Base-by-base conservation (phyloP, 1,140 invertebrate genomes). In the Caenorhabditis briggsae region DNA sequence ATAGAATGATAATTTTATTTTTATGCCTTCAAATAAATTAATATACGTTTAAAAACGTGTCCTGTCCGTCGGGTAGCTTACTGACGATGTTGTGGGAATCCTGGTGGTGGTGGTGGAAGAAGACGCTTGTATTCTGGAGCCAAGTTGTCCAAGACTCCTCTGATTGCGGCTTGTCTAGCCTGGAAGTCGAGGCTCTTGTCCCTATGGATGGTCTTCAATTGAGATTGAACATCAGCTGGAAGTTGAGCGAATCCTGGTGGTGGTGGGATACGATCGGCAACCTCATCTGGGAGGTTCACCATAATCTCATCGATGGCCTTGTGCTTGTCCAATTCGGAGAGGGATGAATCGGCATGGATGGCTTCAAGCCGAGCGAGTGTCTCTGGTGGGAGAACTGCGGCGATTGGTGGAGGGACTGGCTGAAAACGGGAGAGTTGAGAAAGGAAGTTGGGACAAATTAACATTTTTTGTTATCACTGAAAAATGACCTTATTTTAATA, bases 211-310 rank as follows among this genome's bases (percentile, higher is more conserved):
- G 53, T 20, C 56, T 87, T 87, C 82, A 87, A 59, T 55, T 87
- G 65, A 46, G 82, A 53, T 25, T 87, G 86, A 85, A 87, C 64
- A 14, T 87, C 86, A n/a, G 82, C 86, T 50, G 86, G 86, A 25
- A 87, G 82, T 41, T 87, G 82, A 55, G 53, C 12, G 48, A 87
- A 87, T 33, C 86, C 86, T 50, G 86, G 86, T 46, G 86, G 86
- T 59, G 86, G 55, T 20, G 86, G 86, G 23, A 87, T 70, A 53
- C 83, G 82, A 1, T 85, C 83, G 16, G 59, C 58, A 12, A 87
- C 83, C 33, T 87, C 86, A 1, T 87, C 86, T 9, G 86, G 86
- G 18, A 87, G 86, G 16, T 82, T 83, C 53, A 65, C 78, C 86
- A 87, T 87, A 9, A 87, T 65, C 46, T 84, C 82, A 25, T 84